Evolutionary conservation across 2,888 invertebrate species (phyloP).

Genomic region (Epistrophella euchroma): DNA sequence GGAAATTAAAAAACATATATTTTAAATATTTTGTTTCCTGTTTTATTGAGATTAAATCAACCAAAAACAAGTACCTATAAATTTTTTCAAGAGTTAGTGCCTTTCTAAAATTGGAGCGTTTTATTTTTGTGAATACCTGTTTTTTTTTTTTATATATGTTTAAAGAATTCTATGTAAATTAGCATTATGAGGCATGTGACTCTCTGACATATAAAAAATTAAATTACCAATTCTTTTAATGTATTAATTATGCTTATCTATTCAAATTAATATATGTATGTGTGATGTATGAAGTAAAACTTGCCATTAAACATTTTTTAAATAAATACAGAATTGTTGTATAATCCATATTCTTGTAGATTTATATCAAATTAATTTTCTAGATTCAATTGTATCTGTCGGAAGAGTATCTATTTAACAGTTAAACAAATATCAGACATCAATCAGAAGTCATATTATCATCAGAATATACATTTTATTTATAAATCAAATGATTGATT

Average conservation of each 20-base stretch:
- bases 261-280: not conserved
- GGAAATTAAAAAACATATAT: too few relatives aligned
- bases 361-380: not conserved
- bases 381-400: conserved; percentile 7
- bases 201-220: not conserved
- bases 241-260: too few relatives aligned
- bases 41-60: not conserved
- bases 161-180: not conserved
- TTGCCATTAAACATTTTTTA: not conserved
- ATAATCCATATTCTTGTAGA: not conserved
- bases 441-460: conserved; percentile 8
- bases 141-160: not conserved
- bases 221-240: not conserved
- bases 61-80: not conserved
- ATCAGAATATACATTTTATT: not conserved
- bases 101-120: conserved; percentile 22
- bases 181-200: not conserved
- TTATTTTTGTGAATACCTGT: not conserved
- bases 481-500: conserved; percentile 2
- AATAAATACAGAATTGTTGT: not conserved
- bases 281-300: not conserved
- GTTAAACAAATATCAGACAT: conserved; percentile 2
- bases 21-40: not conserved
- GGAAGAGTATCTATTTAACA: conserved; percentile 16
- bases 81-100: not conserved